A percentile compares a stretch with the other conserved stretches of the same genome.
phyloP scores from a whole-genome alignment of 2,888 invertebrate genomes.

The Andrena trimmerana region DNA sequence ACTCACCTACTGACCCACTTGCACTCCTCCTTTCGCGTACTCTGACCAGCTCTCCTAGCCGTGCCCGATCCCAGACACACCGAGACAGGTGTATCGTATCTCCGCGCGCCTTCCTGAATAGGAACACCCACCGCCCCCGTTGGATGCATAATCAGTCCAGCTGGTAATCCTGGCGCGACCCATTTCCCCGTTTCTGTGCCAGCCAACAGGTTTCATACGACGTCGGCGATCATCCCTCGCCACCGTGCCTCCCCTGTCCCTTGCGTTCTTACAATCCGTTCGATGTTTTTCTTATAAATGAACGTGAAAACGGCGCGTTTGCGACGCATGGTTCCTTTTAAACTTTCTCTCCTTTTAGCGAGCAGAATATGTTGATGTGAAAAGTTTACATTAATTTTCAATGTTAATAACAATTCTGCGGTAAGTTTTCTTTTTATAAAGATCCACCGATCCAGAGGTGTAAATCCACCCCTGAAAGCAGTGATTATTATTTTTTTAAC shows the following conservation, averaged over 20 bases:
- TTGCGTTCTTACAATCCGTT: too few relatives aligned
- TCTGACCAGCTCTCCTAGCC: constrained; percentile 61
- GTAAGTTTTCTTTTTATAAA: too few relatives aligned
- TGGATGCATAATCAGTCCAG: constrained; percentile 24
- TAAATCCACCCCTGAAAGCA: too few relatives aligned
- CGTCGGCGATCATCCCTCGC: neutral
- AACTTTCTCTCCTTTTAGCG: too few relatives aligned
- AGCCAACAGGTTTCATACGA: constrained; percentile 42
- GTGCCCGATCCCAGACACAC: constrained; percentile 39
- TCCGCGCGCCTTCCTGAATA: constrained; percentile 28
- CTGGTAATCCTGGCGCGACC: constrained; percentile 38
- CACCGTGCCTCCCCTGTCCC: neutral
- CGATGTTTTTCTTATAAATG: too few relatives aligned
- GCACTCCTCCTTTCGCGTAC: constrained; percentile 70
- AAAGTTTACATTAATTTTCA: too few relatives aligned
- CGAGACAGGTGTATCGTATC: constrained; percentile 22
- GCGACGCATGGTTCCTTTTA: too few relatives aligned
- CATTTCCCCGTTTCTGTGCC: constrained; percentile 19
- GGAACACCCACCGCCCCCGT: constrained; percentile 25
- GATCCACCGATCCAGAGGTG: too few relatives aligned
- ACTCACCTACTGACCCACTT: constrained; percentile 81
- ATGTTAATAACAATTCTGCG: too few relatives aligned
- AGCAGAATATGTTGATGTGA: too few relatives aligned
- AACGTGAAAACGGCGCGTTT: too few relatives aligned
- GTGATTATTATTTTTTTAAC: too few relatives aligned